phyloP scores from a whole-genome alignment of 2,113 vertebrate species.

The Sarotherodon lohbergeri region DNA sequence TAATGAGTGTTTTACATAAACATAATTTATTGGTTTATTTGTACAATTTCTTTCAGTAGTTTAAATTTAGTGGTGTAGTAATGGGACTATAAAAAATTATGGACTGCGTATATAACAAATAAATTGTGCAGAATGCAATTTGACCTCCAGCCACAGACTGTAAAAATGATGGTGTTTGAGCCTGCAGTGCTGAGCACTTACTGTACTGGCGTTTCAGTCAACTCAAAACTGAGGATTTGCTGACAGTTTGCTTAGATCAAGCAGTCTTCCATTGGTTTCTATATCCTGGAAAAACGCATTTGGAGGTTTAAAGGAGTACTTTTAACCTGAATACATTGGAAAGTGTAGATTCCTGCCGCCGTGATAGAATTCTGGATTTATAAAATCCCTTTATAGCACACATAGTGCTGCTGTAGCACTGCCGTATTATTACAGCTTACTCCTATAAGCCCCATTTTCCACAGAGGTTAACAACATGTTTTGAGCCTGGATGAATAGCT shows the following conservation, averaged over 20 bases:
- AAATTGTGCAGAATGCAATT: not conserved
- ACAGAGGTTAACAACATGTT: slow-evolving; percentile 53
- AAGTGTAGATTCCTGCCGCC: slow-evolving; percentile 15
- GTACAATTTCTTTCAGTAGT: not conserved
- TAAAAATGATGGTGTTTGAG: not conserved
- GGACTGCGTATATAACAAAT: not conserved
- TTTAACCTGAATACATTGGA: not conserved
- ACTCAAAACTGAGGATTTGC: not conserved
- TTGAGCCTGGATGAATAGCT: slow-evolving; percentile 34
- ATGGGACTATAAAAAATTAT: not conserved
- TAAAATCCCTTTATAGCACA: slow-evolving; percentile 42
- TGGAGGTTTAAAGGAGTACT: not conserved
- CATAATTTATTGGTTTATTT: not conserved
- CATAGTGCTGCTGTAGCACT: slow-evolving; percentile 23
- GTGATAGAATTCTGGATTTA: slow-evolving; percentile 47
- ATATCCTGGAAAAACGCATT: not conserved
- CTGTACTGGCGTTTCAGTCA: not conserved
- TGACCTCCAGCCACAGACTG: not conserved
- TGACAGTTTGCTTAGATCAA: not conserved
- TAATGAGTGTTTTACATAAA: not conserved
- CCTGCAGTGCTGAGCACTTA: not conserved
- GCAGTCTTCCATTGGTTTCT: not conserved
- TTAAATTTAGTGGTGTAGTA: not conserved
- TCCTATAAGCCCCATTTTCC: slow-evolving; percentile 53
- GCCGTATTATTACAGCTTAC: slow-evolving; percentile 54